Base-by-base conservation (phyloP, 2,797 vertebrate species). In the Chelmon rostratus region DNA sequence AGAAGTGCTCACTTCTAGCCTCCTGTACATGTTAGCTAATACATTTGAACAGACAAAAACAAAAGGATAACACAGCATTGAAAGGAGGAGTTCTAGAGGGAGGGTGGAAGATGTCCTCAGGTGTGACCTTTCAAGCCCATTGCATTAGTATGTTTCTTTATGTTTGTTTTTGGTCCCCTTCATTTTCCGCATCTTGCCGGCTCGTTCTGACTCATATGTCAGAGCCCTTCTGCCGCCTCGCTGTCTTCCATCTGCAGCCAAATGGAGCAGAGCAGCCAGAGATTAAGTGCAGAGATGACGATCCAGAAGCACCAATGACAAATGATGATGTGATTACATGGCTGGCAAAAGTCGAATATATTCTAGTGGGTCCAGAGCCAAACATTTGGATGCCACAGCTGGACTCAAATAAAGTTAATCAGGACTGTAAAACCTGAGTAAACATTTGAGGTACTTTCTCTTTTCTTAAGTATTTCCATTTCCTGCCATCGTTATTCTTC, bases 141-240 rank as follows among this genome's bases (percentile, higher is more conserved):
- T 8, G 35, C 62, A 54, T 66, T 73, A 33, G 9, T 2, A 10
- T 28, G 28, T 65, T 64, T 75, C 33, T 71, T 61, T 66, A 25
- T 67, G 69, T 82, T 79, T 73, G 46, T 52, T 80, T 65, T 63
- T 40, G 37, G 15, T 73, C 31, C 28, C 15, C 78, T 81, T 76
- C 23, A 69, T 66, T 66, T 69, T 23, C 47, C 76, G 72, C 75
- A 67, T 65, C 66, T 79, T 11, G 5, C 18, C 23, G 5, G 28
- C 65, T 71, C 12, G 0, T 49, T 18, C 53, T 83, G 82, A 73
- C 73, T 87, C 85, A 77, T 76, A 80, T 83, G 80, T 83, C 75
- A 77, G 70, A 73, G 70, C 15, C 47, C 70, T 49, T 46, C 57
- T 68, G 54, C 28, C 3, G 37, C 56, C 57, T 57, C 65, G 33